phyloP scores from a whole-genome alignment of 2,888 invertebrate genomes.

The Tubulanus polymorphus region DNA sequence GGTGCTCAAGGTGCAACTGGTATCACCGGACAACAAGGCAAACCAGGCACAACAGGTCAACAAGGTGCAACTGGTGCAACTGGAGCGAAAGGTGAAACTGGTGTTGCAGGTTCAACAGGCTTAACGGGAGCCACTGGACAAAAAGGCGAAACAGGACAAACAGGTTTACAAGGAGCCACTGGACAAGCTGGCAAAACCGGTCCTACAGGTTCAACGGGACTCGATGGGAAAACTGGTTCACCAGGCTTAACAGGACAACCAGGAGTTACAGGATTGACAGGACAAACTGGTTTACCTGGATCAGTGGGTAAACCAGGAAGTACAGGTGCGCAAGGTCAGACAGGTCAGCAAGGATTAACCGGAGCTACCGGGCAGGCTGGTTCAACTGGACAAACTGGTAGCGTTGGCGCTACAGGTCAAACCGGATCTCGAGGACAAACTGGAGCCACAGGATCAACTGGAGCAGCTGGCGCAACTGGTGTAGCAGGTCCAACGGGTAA shows the following conservation, averaged over 20 bases:
- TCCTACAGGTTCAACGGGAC: constrained; percentile 13
- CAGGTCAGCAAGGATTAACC: neutral
- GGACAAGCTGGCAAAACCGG: constrained; percentile 8
- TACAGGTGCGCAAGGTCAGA: constrained; percentile 1
- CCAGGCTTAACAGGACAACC: neutral
- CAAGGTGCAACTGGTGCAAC: constrained; percentile 2
- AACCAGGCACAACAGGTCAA: neutral
- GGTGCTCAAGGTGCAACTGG: constrained; percentile 10
- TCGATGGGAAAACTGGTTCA: neutral
- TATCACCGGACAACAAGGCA: neutral
- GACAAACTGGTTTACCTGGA: neutral
- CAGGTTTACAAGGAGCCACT: constrained; percentile 9
- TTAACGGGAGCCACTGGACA: neutral
- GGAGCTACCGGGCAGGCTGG: constrained; percentile 12
- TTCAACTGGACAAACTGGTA: neutral
- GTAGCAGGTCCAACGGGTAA: constrained; percentile 6
- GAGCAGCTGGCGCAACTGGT: constrained; percentile 2
- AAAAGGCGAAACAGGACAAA: constrained; percentile 1
- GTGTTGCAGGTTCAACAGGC: constrained; percentile 9
- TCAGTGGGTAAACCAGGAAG: neutral
- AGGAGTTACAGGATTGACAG: neutral
- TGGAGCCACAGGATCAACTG: neutral
- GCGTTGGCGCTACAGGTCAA: neutral
- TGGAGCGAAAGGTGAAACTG: neutral
- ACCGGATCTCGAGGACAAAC: constrained; percentile 1